Percentiles rank a stretch among this genome's conserved stretches.
These are phyloP conservation scores for Podarcis raffonei DNA, from an alignment of 2,113 vertebrate species.

Conservation along the genomic window DNA sequence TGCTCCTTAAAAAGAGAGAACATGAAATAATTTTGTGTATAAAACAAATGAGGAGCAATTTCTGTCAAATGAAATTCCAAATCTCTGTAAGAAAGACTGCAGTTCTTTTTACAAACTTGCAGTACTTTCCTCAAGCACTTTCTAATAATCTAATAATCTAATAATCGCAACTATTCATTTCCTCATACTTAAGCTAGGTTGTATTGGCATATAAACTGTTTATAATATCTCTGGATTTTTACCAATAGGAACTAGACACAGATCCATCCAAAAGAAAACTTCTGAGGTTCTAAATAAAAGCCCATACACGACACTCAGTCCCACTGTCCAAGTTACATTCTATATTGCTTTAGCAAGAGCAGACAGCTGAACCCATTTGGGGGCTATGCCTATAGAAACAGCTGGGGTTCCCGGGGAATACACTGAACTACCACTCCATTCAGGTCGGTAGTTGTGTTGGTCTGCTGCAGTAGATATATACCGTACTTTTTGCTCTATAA, in stretches of 20 bases:
- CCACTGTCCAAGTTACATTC: not conserved
- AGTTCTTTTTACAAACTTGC: not conserved
- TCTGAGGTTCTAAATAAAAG: not conserved
- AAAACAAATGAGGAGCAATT: constrained; percentile 13
- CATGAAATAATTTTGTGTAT: not conserved
- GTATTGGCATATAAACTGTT: not conserved
- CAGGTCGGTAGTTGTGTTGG: too few species aligned
- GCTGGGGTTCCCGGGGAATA: too few species aligned
- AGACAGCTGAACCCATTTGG: too few species aligned
- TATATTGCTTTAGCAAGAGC: too few species aligned
- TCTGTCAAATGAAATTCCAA: not conserved
- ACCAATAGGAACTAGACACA: not conserved
- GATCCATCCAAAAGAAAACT: not conserved
- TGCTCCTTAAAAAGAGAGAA: not conserved
- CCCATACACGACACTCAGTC: not conserved
- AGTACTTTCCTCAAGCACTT: not conserved
- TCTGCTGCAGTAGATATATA: too few species aligned
- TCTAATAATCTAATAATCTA: constrained; percentile 9
- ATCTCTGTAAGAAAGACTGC: not conserved
- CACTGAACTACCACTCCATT: not conserved
- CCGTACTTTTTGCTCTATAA: too few species aligned
- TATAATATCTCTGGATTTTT: not conserved
- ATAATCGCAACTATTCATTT: not conserved
- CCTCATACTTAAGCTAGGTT: not conserved
- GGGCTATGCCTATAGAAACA: too few species aligned